Base-by-base conservation (phyloP, 1,140 invertebrate species). In the Phenacoccus solenopsis region DNA sequence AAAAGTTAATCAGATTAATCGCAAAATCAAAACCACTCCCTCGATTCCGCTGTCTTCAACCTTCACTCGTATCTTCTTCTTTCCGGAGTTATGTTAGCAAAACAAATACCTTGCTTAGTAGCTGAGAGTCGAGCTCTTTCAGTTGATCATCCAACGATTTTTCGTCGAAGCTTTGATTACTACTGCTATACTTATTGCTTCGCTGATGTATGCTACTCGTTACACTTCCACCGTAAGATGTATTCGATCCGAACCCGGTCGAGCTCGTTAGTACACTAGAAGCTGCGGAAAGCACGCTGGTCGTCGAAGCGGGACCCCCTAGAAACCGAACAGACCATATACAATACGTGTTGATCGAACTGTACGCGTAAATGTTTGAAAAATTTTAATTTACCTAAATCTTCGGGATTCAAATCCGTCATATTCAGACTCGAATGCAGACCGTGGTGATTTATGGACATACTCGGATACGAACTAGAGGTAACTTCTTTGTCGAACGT, bases 91-190 rank as follows among this genome's bases (percentile, higher is more conserved):
- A n/a, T 59, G 59, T 64, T 64, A 64, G 59, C 25, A 64, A 24
- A 64, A 64, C 21, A 64, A 64, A 27, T 85, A 88, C 86, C 86
- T 88, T 88, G 79, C 84, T 86, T 73, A 87, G 81, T 67, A 84
- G 75, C 73, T 87, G 86, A 71, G 84, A 86, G 75, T 91, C 89
- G 72, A 91, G 83, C 79, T 90, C 88, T 80, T 90, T 90, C 70
- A 91, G 79, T 78, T 91, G 88, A 79, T 90, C 88, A 76, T 90
- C 89, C 70, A 91, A 82, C 64, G 88, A 88, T 75, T 89, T 87
- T 77, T 85, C 85, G 77, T 89, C 86, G 77, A 88, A 89, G 74
- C 86, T 87, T 72, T 84, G 82, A 73, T 83, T 84, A 68, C 82
- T 81, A 72, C 74, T 73, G 21, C 75, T 76, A 72, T 75, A 76